A percentile compares a stretch with the other conserved stretches of the same genome.
Conservation (phyloP, 2,888 invertebrate genomes). For the Thumatha senex region DNA sequence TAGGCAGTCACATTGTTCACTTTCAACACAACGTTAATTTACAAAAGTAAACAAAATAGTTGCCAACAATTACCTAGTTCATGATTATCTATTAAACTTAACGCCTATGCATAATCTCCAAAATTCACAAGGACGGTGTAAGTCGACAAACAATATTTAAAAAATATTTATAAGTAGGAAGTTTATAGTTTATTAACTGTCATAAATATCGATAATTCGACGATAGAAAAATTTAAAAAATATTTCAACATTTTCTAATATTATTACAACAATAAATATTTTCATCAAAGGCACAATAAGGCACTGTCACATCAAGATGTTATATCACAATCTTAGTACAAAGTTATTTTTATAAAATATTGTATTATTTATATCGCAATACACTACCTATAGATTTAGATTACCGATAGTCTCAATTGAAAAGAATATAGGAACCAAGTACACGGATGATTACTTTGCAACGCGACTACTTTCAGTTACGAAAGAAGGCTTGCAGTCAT, state of each 20-base stretch:
- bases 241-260: constrained; percentile 70
- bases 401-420: constrained; percentile 69
- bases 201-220: constrained; percentile 59
- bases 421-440: constrained; percentile 72
- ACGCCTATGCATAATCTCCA: constrained; percentile 78
- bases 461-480: constrained; percentile 62
- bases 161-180: constrained; percentile 48
- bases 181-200: constrained; percentile 60
- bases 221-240: constrained; percentile 66
- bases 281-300: constrained; percentile 78
- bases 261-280: constrained; percentile 78
- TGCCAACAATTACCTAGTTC: constrained; percentile 69
- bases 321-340: constrained; percentile 79
- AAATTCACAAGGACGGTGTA: constrained; percentile 83
- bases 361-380: constrained; percentile 44
- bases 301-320: constrained; percentile 79
- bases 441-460: constrained; percentile 56
- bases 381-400: constrained; percentile 43
- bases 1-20: constrained; percentile 49
- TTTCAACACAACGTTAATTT: constrained; percentile 38
- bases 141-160: constrained; percentile 74
- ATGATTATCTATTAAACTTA: constrained; percentile 70
- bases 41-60: constrained; percentile 54
- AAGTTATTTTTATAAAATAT: constrained; percentile 50
- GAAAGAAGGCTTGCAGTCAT: constrained; percentile 71